Conservation (phyloP, 2,888 invertebrate genomes). For the Nymphalis urticae region DNA sequence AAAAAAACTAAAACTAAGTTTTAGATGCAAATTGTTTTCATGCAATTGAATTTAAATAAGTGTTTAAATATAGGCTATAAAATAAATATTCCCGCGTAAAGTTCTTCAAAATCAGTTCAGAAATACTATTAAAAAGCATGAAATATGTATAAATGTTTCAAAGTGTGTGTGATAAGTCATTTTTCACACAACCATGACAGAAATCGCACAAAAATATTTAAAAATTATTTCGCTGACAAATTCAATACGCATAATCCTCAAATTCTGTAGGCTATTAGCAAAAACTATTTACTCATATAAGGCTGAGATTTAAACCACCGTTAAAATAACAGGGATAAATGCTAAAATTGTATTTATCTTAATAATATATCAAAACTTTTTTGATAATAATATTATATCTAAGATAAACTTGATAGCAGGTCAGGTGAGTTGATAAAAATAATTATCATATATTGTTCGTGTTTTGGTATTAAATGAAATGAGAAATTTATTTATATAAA, state of each 20-base stretch:
- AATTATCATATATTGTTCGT: conserved; percentile 27
- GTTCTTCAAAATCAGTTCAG: too few relatives aligned
- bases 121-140: background rate
- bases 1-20: too few relatives aligned
- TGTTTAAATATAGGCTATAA: too few relatives aligned
- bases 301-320: background rate
- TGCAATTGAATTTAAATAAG: too few relatives aligned
- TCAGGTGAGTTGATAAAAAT: conserved; percentile 51
- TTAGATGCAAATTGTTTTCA: too few relatives aligned
- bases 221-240: background rate
- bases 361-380: background rate
- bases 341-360: background rate
- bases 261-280: too few relatives aligned
- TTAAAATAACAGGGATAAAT: background rate
- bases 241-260: too few relatives aligned
- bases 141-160: background rate
- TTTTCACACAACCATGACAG: conserved; percentile 22
- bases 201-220: conserved; percentile 20
- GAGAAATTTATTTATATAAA: too few relatives aligned
- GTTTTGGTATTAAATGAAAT: background rate
- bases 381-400: conserved; percentile 3
- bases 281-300: too few relatives aligned
- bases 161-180: background rate
- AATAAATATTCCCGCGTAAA: too few relatives aligned
- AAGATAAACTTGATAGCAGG: conserved; percentile 50